Conservation (phyloP, 2,113 vertebrate species). For the Fulmarus glacialis region DNA sequence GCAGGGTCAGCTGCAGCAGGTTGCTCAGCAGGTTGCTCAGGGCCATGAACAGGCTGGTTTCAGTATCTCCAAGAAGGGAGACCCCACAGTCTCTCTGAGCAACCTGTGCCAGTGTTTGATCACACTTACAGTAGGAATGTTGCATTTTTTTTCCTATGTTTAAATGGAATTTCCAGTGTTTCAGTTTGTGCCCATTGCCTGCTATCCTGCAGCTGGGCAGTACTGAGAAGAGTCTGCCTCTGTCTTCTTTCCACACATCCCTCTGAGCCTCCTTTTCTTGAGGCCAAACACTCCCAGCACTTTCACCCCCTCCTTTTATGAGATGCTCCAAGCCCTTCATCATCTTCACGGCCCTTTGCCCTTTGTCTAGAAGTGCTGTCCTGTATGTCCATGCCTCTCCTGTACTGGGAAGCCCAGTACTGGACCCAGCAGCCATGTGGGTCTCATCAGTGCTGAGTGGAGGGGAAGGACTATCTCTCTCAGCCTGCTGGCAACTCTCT, state of each 20-base stretch:
- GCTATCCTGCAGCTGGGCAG: background rate
- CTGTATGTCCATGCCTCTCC: background rate
- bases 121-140: background rate
- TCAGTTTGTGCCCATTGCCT: background rate
- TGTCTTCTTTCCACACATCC: background rate
- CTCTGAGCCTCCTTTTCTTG: background rate
- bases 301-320: background rate
- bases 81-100: background rate
- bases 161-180: background rate
- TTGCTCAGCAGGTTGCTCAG: background rate
- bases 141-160: background rate
- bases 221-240: background rate
- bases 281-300: background rate
- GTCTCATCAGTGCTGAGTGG: background rate
- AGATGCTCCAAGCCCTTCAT: background rate
- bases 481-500: rapidly evolving
- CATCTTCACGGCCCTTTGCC: background rate
- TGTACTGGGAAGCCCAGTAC: background rate
- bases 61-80: background rate
- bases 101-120: background rate
- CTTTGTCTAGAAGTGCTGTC: background rate
- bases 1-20: background rate
- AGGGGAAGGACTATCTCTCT: background rate
- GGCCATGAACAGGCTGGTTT: background rate
- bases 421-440: background rate